These are phyloP conservation scores for Venustaconcha ellipsiformis DNA, from an alignment of 1,140 invertebrate genomes.

Conservation along the genomic window DNA sequence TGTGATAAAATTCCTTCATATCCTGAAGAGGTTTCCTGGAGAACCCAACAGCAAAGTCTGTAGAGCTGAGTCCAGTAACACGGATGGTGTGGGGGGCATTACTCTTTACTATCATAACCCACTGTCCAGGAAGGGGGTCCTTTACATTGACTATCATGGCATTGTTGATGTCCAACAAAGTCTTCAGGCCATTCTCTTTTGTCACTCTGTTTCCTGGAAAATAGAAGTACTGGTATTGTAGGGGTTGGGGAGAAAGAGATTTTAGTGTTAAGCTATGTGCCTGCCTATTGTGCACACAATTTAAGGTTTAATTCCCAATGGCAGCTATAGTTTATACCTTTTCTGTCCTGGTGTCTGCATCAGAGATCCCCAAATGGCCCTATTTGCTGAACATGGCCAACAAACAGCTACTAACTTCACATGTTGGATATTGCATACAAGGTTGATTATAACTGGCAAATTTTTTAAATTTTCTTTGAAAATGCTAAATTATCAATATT, in stretches of 20 bases:
- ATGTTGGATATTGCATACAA: too few relatives aligned
- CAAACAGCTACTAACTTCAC: too few relatives aligned
- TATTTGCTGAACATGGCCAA: too few relatives aligned
- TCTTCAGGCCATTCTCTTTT: slow-evolving; percentile 68
- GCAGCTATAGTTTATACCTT: background rate
- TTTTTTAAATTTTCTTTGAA: too few relatives aligned
- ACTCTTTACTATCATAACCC: slow-evolving; percentile 75
- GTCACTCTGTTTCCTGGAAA: slow-evolving; percentile 44
- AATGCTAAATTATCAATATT: too few relatives aligned
- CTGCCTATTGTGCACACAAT: background rate
- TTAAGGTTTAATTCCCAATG: background rate
- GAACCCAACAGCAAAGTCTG: slow-evolving; percentile 79
- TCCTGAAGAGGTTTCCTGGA: slow-evolving; percentile 71
- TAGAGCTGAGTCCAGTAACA: slow-evolving; percentile 76
- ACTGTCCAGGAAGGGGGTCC: slow-evolving; percentile 76
- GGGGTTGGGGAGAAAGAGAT: too few relatives aligned
- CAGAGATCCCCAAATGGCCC: too few relatives aligned
- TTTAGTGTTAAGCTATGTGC: too few relatives aligned
- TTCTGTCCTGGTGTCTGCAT: background rate
- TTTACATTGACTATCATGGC: slow-evolving; percentile 76
- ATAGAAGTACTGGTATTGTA: too few relatives aligned
- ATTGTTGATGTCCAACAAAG: slow-evolving; percentile 75
- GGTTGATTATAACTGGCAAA: too few relatives aligned
- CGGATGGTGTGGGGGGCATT: slow-evolving; percentile 76
- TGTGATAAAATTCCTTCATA: slow-evolving; percentile 72